Evolutionary conservation across 2,888 invertebrate species (phyloP).

Genomic region (Amiota minor): DNA sequence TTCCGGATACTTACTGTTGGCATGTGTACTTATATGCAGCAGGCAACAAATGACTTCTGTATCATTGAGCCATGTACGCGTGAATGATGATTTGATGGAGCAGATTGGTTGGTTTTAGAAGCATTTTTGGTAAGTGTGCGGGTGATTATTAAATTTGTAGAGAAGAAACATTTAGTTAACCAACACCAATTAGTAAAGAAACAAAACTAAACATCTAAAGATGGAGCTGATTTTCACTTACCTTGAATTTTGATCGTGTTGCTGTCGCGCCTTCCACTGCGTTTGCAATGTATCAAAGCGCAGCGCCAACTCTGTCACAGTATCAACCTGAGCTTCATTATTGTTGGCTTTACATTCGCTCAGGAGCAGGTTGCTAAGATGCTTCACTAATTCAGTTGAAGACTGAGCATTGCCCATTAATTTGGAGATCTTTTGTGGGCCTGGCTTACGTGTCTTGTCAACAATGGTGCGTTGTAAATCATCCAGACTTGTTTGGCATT

Average conservation of each 20-base stretch:
- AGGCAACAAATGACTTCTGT: conserved; percentile 77
- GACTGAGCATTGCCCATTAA: conserved; percentile 85
- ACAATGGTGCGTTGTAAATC: conserved; percentile 79
- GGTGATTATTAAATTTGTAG: conserved; percentile 37
- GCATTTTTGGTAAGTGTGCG: conserved; percentile 31
- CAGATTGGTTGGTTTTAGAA: neutral
- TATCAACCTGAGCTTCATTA: conserved; percentile 79
- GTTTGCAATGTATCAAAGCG: conserved; percentile 81
- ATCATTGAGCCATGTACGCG: conserved; percentile 41
- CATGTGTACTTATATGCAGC: conserved; percentile 79
- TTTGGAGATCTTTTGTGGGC: conserved; percentile 83
- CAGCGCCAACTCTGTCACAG: conserved; percentile 79
- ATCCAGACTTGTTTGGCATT: conserved; percentile 81
- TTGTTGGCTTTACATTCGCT: conserved; percentile 82
- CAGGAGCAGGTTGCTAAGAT: conserved; percentile 82
- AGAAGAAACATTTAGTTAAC: conserved; percentile 52
- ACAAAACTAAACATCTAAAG: conserved; percentile 1
- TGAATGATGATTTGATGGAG: conserved; percentile 31
- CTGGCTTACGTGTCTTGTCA: conserved; percentile 77
- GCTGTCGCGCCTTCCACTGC: conserved; percentile 83
- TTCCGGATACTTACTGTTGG: conserved; percentile 78
- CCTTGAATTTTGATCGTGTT: conserved; percentile 86
- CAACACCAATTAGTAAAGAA: conserved; percentile 45
- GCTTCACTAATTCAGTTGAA: conserved; percentile 85
- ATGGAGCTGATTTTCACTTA: conserved; percentile 70